Evolutionary conservation across 2,888 invertebrate species (phyloP).

Genomic region (Amitus sp.): DNA sequence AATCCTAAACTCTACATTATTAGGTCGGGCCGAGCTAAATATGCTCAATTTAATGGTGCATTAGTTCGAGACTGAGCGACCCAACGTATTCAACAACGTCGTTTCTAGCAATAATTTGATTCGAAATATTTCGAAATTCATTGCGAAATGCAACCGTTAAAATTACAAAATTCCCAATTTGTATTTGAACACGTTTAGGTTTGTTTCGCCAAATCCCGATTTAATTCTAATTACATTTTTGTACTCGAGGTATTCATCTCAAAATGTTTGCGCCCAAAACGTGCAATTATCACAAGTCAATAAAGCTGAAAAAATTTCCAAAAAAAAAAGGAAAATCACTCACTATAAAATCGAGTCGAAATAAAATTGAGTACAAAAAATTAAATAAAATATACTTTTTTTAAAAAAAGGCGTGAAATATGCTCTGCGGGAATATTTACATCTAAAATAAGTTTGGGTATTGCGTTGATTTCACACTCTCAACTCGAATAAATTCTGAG

Average conservation of each 20-base stretch:
- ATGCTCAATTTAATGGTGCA: no score
- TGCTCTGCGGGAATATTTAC: slow-evolving; percentile 11
- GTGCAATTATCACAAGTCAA: no score
- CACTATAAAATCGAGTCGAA: background rate
- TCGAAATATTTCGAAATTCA: no score
- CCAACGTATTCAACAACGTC: no score
- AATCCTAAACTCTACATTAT: no score
- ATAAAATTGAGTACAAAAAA: background rate
- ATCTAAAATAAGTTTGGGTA: background rate
- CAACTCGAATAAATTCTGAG: no score
- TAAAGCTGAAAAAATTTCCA: background rate
- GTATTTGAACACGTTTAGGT: background rate
- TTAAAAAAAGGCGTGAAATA: background rate
- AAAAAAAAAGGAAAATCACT: background rate
- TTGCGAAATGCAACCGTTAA: no score
- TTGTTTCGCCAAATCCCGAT: slow-evolving; percentile 9
- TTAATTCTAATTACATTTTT: slow-evolving; percentile 36
- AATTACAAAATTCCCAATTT: slow-evolving; percentile 1
- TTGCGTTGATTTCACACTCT: no score
- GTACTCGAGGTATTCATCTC: slow-evolving; percentile 38
- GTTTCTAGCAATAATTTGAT: no score
- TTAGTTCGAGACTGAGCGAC: no score
- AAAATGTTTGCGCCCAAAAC: slow-evolving; percentile 5
- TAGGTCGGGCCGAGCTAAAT: no score
- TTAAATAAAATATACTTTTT: slow-evolving; percentile 4